Base-by-base conservation (phyloP, 2,888 invertebrate species). In the Thecophora atra region DNA sequence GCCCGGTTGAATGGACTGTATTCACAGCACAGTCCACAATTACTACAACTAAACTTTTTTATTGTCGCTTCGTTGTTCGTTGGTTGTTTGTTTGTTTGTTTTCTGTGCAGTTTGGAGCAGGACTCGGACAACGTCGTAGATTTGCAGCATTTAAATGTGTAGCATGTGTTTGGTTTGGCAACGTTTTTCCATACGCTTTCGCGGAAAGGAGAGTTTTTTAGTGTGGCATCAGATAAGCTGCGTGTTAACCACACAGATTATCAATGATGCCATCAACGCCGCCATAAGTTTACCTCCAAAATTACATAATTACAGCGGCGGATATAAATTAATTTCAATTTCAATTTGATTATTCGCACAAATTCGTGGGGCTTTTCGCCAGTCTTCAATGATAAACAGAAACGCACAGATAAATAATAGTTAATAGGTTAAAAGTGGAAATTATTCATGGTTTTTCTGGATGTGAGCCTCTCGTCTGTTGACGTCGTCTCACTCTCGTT, bases 181-280 rank as follows among this genome's bases (percentile, higher is more conserved):
- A n/a, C n/a, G n/a, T n/a, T n/a, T n/a, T n/a, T n/a, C n/a, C n/a
- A n/a, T n/a, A n/a, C n/a, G n/a, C n/a, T n/a, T n/a, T n/a, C n/a
- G n/a, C n/a, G n/a, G n/a, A n/a, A n/a, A n/a, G 56, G 15, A 21
- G 13, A 19, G 67, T n/a, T n/a, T 47, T 26, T n/a, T 52, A 52
- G 65, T 65, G 51, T 62, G 51, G n/a, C 21, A 70, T 70, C 70
- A 63, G 70, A 63, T 70, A 62, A 70, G 37, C 42, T 19, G 63
- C 63, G 63, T 70, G 70, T 70, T 70, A 54, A 70, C 44, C 70
- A 70, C 30, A 52, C 51, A 70, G 62, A 54, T 52, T 70, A 47
- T 63, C 37, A 70, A 37, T 62, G 63, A 63, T 70, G 62, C 70
- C 63, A 70, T 70, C 70, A 70, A 70, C 70, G 52, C 52, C 3